These are phyloP conservation scores for Belonocnema kinseyi DNA, from an alignment of 1,140 invertebrate species.

Conservation along the genomic window DNA sequence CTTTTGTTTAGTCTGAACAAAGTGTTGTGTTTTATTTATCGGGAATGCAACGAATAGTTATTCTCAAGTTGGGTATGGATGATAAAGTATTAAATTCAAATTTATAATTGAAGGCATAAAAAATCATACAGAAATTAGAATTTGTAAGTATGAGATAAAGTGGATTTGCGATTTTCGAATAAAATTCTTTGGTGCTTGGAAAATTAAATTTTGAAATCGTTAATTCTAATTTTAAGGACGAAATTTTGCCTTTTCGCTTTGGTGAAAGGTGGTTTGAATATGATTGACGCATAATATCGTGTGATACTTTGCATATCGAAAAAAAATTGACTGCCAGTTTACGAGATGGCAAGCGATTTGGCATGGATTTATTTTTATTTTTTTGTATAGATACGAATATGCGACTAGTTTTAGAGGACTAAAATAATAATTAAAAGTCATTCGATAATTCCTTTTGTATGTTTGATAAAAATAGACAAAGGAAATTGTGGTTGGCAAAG, in stretches of 20 bases:
- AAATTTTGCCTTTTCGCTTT: background rate
- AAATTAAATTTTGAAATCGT: background rate
- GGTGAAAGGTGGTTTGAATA: background rate
- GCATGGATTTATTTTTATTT: background rate
- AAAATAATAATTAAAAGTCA: background rate
- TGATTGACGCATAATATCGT: background rate
- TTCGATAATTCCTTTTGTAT: background rate
- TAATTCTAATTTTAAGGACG: background rate
- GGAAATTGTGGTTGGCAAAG: background rate
- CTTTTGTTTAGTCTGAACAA: background rate
- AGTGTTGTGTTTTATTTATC: background rate
- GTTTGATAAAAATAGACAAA: background rate
- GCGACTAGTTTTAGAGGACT: background rate
- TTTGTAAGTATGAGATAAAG: background rate
- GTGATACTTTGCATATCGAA: constrained; percentile 26
- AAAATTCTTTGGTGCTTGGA: background rate
- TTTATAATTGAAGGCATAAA: too few species aligned
- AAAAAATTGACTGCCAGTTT: background rate
- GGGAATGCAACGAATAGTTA: background rate
- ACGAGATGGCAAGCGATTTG: background rate
- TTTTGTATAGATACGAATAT: background rate
- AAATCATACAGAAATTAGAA: background rate
- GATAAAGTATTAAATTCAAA: background rate
- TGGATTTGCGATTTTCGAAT: background rate
- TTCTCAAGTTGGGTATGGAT: background rate